These are phyloP conservation scores for Cataglyphis hispanica DNA, from an alignment of 1,140 invertebrate genomes.

Conservation along the genomic window DNA sequence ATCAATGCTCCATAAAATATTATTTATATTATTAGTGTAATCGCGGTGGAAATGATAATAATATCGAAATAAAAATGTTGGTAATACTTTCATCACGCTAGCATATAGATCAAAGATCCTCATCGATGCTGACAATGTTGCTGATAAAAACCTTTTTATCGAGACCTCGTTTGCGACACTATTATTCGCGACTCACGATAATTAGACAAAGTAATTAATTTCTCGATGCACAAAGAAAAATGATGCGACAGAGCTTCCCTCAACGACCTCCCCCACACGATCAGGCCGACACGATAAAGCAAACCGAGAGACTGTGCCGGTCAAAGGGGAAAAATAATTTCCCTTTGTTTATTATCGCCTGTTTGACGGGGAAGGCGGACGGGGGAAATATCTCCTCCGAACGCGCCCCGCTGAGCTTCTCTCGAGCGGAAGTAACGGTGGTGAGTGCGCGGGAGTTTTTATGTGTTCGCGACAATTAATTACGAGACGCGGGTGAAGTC, in stretches of 20 bases:
- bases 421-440: slow-evolving; percentile 40
- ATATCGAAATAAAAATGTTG: not conserved
- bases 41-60: not conserved
- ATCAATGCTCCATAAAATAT: not conserved
- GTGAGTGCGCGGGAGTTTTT: slow-evolving; percentile 34
- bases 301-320: not conserved
- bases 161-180: not conserved
- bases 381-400: not conserved
- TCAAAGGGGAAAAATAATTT: slow-evolving; percentile 24
- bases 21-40: not conserved
- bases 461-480: slow-evolving; percentile 67
- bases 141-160: slow-evolving; percentile 9
- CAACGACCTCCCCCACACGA: not conserved
- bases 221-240: slow-evolving; percentile 36
- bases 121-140: not conserved
- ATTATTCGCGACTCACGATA: slow-evolving; percentile 23
- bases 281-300: slow-evolving; percentile 34
- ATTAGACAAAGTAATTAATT: slow-evolving; percentile 53
- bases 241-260: not conserved
- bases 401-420: not conserved
- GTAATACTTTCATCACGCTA: not conserved
- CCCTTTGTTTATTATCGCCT: slow-evolving; percentile 51
- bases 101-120: not conserved
- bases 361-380: not conserved
- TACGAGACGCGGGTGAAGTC: slow-evolving; percentile 34